Base-by-base conservation (phyloP, 2,113 vertebrate genomes). In the Crotophaga sulcirostris region DNA sequence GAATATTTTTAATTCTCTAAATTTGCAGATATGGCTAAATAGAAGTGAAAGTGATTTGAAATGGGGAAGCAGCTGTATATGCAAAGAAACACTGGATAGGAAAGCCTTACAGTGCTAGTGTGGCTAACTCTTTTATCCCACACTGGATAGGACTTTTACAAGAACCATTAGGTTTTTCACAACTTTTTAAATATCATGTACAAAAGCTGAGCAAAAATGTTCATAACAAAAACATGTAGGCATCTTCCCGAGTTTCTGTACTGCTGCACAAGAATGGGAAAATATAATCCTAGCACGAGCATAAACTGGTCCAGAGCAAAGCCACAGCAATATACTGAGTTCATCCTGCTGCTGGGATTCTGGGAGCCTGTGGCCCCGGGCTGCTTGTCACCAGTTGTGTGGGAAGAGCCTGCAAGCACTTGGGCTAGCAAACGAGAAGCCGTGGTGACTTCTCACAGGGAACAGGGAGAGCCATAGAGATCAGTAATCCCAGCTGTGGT, bases 291-390 rank as follows among this genome's bases (percentile, higher is more conserved):
- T 38, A 47, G 24, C 38, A 80, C 59, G 63, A 80, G 6, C 23
- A 29, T 0, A 3, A 84, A 16, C 34, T 83, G 20, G 5, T 44
- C 58, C 44, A 60, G 26, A 74, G 58, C 13, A 58, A 74, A 70
- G 42, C 12, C n/a, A 26, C 47, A 66, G 52, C 14, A 25, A 38
- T 18, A 33, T 0, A 2, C 5, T 16, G 2, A 26, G 13, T 36
- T 66, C 29, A 63, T 16, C 63, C 49, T 28, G 6, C 23, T 44
- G 23, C 13, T 78, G 45, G 26, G 38, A 38, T 45, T 7, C 0
- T 1, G 25, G 19, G 29, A 60, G 7, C 26, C 6, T 4, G 2
- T 3, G 10, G 16, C 12, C 33, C 26, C 33, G n/a, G 33, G 16
- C 38, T 72, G 12, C 13, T 75, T 63, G 11, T 49, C 24, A 33